These are phyloP conservation scores for Perodicticus potto DNA, from an alignment of 2,797 vertebrate species.

Conservation along the genomic window DNA sequence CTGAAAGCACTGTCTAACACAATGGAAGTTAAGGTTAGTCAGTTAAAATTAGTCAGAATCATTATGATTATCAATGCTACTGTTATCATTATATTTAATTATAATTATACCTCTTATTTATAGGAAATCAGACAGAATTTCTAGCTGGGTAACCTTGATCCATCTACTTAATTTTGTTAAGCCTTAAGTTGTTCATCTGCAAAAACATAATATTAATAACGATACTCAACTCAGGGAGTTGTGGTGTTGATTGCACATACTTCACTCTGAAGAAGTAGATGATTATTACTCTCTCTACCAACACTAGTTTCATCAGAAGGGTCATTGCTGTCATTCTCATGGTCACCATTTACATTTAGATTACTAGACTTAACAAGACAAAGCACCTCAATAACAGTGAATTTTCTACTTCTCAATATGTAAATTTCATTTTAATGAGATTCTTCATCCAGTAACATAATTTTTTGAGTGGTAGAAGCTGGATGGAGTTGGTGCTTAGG, in stretches of 20 bases:
- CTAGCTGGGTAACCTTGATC: not conserved
- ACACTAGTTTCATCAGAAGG: not conserved
- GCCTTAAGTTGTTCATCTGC: not conserved
- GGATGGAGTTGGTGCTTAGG: not conserved
- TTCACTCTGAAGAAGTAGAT: not conserved
- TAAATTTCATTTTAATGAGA: constrained; percentile 2
- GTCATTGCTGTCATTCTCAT: not conserved
- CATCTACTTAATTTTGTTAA: not conserved
- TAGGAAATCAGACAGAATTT: not conserved
- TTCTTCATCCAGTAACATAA: not conserved
- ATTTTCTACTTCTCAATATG: not conserved
- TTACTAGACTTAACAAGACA: not conserved
- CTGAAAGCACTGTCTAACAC: not conserved
- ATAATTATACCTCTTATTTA: not conserved
- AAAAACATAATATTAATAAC: not conserved
- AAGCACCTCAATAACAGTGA: not conserved
- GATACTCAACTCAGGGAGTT: not conserved
- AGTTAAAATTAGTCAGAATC: not conserved
- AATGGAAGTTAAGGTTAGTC: not conserved
- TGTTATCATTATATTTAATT: constrained; percentile 1
- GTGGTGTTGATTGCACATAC: not conserved
- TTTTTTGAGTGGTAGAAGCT: not conserved
- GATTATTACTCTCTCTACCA: not conserved
- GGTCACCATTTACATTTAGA: not conserved
- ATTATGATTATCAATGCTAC: not conserved